Conservation (phyloP, 2,113 vertebrate species). For the Nothoprocta perdicaria region DNA sequence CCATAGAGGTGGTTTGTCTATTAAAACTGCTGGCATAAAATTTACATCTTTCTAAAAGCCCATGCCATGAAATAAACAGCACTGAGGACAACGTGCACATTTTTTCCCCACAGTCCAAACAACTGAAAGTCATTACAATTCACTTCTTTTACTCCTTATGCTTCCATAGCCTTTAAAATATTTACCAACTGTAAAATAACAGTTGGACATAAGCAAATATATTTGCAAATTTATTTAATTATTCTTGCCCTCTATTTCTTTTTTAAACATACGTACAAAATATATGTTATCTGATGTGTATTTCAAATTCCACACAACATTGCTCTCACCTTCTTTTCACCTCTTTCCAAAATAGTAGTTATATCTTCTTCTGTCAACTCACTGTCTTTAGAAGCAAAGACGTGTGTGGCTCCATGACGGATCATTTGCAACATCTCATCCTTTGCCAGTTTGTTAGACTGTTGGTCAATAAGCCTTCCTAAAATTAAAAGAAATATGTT, state of each 20-base stretch:
- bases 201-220: background rate
- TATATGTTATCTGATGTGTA: background rate
- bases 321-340: conserved; percentile 86
- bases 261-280: background rate
- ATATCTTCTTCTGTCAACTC: conserved; percentile 92
- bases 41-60: background rate
- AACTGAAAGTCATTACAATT: background rate
- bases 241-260: background rate
- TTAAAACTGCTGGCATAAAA: background rate
- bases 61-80: background rate
- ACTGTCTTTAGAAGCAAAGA: conserved; percentile 90
- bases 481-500: conserved; percentile 33
- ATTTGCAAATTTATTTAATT: background rate
- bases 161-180: background rate
- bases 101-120: background rate
- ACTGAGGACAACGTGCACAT: background rate
- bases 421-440: conserved; percentile 95
- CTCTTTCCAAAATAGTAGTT: conserved; percentile 86
- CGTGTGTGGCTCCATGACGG: conserved; percentile 88
- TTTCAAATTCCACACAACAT: background rate
- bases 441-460: conserved; percentile 89
- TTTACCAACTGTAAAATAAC: background rate
- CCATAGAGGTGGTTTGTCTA: background rate
- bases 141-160: background rate
- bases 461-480: conserved; percentile 90